A percentile compares a stretch with the other conserved stretches of the same genome.
Conservation (phyloP, 2,888 invertebrate species). For the Linyphia triangularis region DNA sequence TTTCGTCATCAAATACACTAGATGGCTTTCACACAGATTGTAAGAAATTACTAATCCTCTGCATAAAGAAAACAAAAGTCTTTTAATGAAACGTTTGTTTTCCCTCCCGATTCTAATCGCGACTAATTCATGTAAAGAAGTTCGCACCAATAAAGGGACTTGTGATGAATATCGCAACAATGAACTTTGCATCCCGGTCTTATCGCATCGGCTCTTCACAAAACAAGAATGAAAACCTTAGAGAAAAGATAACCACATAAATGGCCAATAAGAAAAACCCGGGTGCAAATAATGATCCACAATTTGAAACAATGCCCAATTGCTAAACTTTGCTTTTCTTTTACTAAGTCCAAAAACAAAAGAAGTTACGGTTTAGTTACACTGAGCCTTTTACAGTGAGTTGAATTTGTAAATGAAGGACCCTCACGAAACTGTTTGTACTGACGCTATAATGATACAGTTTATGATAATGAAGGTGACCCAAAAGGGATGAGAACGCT, state of each 20-base stretch:
- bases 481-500: conserved; percentile 11
- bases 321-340: conserved; percentile 43
- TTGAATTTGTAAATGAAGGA: conserved; percentile 32
- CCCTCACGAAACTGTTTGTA: conserved; percentile 40
- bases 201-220: neutral
- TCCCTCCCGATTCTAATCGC: neutral
- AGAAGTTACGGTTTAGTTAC: conserved; percentile 24
- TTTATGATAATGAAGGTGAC: conserved; percentile 73
- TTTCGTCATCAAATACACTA: too few species aligned
- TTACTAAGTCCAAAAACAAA: conserved; percentile 13
- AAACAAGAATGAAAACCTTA: neutral
- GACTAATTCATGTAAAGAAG: conserved; percentile 7
- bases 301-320: conserved; percentile 50
- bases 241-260: neutral
- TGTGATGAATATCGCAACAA: conserved; percentile 16
- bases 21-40: too few species aligned
- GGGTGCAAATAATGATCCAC: conserved; percentile 19
- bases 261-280: conserved; percentile 3
- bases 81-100: conserved; percentile 26
- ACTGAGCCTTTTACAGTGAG: neutral
- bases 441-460: conserved; percentile 56
- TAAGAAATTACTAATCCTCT: neutral
- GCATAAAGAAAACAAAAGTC: conserved; percentile 8
- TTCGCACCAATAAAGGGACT: conserved; percentile 28
- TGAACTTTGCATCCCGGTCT: neutral